Percentiles rank a stretch among this genome's conserved stretches.
Evolutionary conservation across 2,888 invertebrate species (phyloP).

Genomic region (Tillus elongatus): DNA sequence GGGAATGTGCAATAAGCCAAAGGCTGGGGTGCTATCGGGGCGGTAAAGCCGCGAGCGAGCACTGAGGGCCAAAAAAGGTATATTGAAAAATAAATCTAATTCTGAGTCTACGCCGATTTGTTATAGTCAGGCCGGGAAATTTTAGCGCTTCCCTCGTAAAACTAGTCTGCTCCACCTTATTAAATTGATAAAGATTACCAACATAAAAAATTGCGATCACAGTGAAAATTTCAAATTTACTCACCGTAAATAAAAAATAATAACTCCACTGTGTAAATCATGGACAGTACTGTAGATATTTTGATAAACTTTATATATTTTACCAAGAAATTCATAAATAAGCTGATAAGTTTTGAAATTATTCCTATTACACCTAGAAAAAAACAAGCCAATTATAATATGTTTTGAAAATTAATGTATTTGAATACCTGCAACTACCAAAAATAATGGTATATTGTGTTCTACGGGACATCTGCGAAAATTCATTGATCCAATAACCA

Average conservation of each 20-base stretch:
- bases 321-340: constrained; percentile 9
- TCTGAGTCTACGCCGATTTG: no score
- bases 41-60: no score
- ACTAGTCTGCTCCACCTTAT: no score
- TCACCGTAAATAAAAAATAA: constrained; percentile 11
- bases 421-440: constrained; percentile 15
- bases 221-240: background rate
- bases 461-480: constrained; percentile 19
- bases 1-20: no score
- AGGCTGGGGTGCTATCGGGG: no score
- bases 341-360: background rate
- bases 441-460: constrained; percentile 18
- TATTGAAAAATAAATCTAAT: no score
- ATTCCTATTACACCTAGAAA: background rate
- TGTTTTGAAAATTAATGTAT: background rate
- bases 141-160: no score
- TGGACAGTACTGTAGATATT: constrained; percentile 10
- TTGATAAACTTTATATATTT: constrained; percentile 6
- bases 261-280: constrained; percentile 10
- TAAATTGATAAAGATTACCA: background rate
- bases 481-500: constrained; percentile 18
- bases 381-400: background rate
- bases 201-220: background rate
- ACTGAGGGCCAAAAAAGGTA: no score
- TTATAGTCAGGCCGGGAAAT: no score